A percentile compares a stretch with the other conserved stretches of the same genome.
phyloP scores from a whole-genome alignment of 2,797 vertebrate species.

The Spinus olivaceus region DNA sequence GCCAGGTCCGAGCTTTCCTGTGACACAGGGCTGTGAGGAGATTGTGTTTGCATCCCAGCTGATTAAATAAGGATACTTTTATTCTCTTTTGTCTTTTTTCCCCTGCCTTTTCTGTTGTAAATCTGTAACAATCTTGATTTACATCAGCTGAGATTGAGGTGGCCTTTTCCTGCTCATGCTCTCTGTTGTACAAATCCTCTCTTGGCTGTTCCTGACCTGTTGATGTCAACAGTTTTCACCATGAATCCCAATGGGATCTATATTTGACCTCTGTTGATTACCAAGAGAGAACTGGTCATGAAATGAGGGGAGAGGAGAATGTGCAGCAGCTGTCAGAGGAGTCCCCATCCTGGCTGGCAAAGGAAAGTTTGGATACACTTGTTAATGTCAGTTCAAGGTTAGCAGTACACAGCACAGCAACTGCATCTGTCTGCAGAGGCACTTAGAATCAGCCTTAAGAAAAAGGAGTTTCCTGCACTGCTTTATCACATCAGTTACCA shows the following conservation, averaged over 20 bases:
- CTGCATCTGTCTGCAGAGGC: conserved; percentile 24
- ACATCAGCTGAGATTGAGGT: neutral
- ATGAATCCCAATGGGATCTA: neutral
- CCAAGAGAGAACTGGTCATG: neutral
- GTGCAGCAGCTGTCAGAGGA: neutral
- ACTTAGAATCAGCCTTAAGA: conserved; percentile 32
- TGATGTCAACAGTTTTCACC: conserved; percentile 13
- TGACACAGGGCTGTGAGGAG: neutral
- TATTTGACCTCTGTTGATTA: neutral
- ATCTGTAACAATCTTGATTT: neutral
- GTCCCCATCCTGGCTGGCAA: neutral
- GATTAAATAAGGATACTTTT: neutral
- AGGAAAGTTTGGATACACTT: neutral
- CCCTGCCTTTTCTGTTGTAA: neutral
- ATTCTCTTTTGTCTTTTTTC: neutral
- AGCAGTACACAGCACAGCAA: conserved; percentile 8
- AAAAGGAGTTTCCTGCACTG: conserved; percentile 21
- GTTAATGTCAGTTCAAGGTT: conserved; percentile 60
- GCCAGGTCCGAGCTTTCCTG: neutral
- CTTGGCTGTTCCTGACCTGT: conserved; percentile 5
- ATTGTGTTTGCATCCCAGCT: neutral
- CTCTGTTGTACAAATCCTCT: neutral
- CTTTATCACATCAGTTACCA: neutral
- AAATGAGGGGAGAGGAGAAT: neutral
- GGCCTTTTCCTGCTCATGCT: neutral